Base-by-base conservation (phyloP, 2,888 invertebrate genomes). In the Dicyrtoma fusca region DNA sequence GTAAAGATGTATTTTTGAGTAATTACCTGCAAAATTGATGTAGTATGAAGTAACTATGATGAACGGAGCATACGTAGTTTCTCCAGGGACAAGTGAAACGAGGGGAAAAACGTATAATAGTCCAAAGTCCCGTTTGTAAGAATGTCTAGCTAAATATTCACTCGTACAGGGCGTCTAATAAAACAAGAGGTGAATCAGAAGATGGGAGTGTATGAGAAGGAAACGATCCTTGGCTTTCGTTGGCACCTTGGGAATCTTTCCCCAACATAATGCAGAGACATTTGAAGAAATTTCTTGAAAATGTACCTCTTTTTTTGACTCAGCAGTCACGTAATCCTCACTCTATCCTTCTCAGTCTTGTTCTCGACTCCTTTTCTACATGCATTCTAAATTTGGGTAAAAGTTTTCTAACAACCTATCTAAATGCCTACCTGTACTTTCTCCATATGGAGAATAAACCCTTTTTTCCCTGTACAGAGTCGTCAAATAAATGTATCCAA, bases 1-100 rank as follows among this genome's bases (percentile, higher is more conserved):
- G 34, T 34, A 34, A 34, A 34, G 34, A 17, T 49, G 11, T 49
- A 49, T n/a, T n/a, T 17, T 49, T 49, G 49, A 49, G 49, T 49
- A 49, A 49, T 49, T 49, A 49, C 49, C n/a, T 49, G 17, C 14
- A 49, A 49, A 49, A 49, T 49, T 49, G 49, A 49, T 49, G 17
- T 49, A 49, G 17, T 49, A 17, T 34, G 49, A 49, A 17, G n/a
- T 17, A 49, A 49, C 49, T 49, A 49, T 49, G 49, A 49, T 49
- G 49, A 49, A 49, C 5, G 17, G 17, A 49, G 49, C 11, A 4
- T 13, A 49, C 4, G 49, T 49, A 14, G 17, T n/a, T n/a, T 49
- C 14, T 49, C 49, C 17, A 49, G 49, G 11, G 49, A 49, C 5
- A 49, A 49, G 49, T 6, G 49, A 17, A 13, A 13, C n/a, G 49